Base-by-base conservation (phyloP, 2,888 invertebrate genomes). In the Arge pagana region DNA sequence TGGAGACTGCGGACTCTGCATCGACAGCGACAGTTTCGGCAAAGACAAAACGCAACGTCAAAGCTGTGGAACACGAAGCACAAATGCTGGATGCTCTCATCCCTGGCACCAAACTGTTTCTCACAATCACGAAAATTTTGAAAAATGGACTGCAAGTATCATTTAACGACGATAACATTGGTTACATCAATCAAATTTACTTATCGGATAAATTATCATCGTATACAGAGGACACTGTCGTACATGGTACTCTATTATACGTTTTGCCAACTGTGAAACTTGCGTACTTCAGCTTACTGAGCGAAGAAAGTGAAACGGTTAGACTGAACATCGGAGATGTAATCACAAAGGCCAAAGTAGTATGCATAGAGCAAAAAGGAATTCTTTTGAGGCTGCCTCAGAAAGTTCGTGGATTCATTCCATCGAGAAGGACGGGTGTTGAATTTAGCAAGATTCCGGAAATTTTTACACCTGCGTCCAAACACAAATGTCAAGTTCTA, bases 211-310 rank as follows among this genome's bases (percentile, higher is more conserved):
- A 61, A 3, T 48, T 71, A 6, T 57, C 61, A 3, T 57, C 53
- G 1, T 75, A 71, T 43, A 30, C 43, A n/a, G 54, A 58, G 16
- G 68, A 57, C n/a, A 51, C 52, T 21, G 51, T 62, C 31, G 37
- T 74, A 13, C 52, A 45, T 16, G 72, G 70, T 3, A 68, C 62
- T 4, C 57, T 90, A 3, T 72, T 90, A 3, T 90, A 88, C 68
- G 78, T 84, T 40, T 80, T 88, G 76, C 88, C 88, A 8, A 78
- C 84, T 0, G 81, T 86, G 1, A 88, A 88, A 70, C 80, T 85
- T 1, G 83, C 85, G 0, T 88, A 85, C 68, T 79, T 90, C 42
- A 84, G 84, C 1, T 77, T 83, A 68, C 50, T 72, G 3, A 24
- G 60, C 1, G 54, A 65, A 36, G 62, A 67, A 43, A 39, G 55